Evolutionary conservation across 2,113 vertebrate genomes (phyloP).

Genomic region (Atherinomorus stipes): DNA sequence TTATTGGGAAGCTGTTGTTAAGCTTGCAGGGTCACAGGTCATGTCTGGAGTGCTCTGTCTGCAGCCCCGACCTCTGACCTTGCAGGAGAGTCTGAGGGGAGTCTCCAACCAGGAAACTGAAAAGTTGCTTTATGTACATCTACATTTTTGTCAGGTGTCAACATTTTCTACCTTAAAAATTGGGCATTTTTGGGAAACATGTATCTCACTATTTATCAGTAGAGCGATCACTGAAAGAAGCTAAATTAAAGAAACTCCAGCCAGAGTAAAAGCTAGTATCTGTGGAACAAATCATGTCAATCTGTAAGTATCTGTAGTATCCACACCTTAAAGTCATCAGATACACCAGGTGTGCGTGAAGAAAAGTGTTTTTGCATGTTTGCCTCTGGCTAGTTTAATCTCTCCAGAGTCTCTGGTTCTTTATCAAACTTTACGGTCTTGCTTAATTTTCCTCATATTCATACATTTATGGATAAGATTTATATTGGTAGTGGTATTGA

Average conservation of each 20-base stretch:
- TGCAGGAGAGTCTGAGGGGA: constrained; percentile 18
- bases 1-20: constrained; percentile 43
- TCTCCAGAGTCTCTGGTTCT: too few relatives aligned
- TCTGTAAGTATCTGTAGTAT: too few relatives aligned
- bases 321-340: too few relatives aligned
- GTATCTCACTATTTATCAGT: too few relatives aligned
- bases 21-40: constrained; percentile 45
- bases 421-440: neutral
- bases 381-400: too few relatives aligned
- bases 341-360: too few relatives aligned
- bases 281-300: too few relatives aligned
- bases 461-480: too few relatives aligned
- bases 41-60: constrained; percentile 62
- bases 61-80: constrained; percentile 49
- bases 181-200: neutral
- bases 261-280: too few relatives aligned
- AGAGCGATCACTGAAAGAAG: too few relatives aligned
- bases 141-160: neutral
- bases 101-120: constrained; percentile 8
- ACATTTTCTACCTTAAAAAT: neutral
- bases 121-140: neutral
- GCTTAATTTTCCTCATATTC: neutral
- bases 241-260: too few relatives aligned
- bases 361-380: neutral
- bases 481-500: neutral